Evolutionary conservation across 1,140 invertebrate species (phyloP), one percentile per base, ranked within the genome.

Genomic region (Meteorus sp.): DNA sequence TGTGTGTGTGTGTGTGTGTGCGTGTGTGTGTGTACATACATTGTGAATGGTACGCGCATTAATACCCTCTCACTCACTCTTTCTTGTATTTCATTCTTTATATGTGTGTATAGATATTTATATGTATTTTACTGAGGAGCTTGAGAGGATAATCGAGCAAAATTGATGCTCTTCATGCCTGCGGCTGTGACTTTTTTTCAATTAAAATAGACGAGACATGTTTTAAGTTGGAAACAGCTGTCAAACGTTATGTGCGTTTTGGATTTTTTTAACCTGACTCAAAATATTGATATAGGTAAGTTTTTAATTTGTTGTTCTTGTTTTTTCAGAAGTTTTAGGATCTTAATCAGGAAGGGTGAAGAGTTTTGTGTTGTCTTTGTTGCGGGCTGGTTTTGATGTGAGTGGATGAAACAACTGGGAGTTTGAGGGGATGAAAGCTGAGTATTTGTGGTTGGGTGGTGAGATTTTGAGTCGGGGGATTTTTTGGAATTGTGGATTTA

Each of bases 111-210:
- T 55, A 8, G 45, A 37, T 17, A 17, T 35, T n/a, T 52, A 35
- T 52, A 52, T 31, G 41, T 45, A 53, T 37, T 35, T 39, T 27
- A 44, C 19, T 15, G 22, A 43, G 20, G 63, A 67, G 43, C 51
- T 57, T 48, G 59, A 66, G 58, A 57, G 66, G 69, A 71, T 75
- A 73, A 75, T 73, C 67, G 66, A 72, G 65, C 64, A 71, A 52
- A 74, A 73, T 74, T 74, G 72, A 73, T 71, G 70, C 70, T 60
- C 59, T 58, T 55, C 11, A 33, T 58, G 61, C 62, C 63, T 59
- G 31, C 37, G 50, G 50, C 22, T 45, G 35, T 9, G 29, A 56
- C 31, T 66, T 73, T 71, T 76, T 77, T 77, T 77, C 75, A 76
- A 76, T 77, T 77, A 75, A 72, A 70, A 73, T 53, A 70, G 61